Conservation (phyloP, 2,113 vertebrate genomes). For the Aptenodytes forsteri region DNA sequence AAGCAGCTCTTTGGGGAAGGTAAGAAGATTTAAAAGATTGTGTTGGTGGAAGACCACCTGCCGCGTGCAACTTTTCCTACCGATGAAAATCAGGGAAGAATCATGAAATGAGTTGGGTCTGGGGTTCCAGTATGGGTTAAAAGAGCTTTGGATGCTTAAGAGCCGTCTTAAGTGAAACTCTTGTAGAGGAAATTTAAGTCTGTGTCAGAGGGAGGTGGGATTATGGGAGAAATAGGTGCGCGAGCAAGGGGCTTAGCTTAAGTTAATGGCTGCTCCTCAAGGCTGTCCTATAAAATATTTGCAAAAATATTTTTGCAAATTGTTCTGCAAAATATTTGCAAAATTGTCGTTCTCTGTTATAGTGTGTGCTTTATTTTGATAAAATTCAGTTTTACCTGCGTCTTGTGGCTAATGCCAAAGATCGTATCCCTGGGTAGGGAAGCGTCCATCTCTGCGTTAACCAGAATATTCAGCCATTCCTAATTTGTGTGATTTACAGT, state of each 20-base stretch:
- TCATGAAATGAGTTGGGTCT: not conserved
- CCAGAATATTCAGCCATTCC: not conserved
- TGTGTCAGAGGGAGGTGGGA: not conserved
- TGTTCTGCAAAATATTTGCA: not conserved
- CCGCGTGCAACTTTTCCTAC: not conserved
- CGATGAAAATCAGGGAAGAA: not conserved
- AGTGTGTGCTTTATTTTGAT: not conserved
- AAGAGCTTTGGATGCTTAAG: not conserved
- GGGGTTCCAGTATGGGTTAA: not conserved
- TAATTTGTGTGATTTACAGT: not conserved
- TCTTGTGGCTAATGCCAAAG: not conserved
- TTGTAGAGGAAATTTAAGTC: not conserved
- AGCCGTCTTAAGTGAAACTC: not conserved
- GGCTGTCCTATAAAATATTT: not conserved
- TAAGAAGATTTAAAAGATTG: slow-evolving; percentile 67
- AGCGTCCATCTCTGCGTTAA: not conserved
- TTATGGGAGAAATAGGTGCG: not conserved
- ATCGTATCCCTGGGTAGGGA: not conserved
- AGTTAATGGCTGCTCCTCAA: not conserved
- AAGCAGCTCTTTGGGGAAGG: slow-evolving; percentile 70
- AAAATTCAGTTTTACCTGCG: not conserved
- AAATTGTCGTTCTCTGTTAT: accelerated
- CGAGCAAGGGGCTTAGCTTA: not conserved
- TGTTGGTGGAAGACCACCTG: slow-evolving; percentile 18
- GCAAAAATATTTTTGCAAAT: not conserved